These are phyloP conservation scores for Serilophus lunatus DNA, from an alignment of 2,113 vertebrate species.

Conservation along the genomic window DNA sequence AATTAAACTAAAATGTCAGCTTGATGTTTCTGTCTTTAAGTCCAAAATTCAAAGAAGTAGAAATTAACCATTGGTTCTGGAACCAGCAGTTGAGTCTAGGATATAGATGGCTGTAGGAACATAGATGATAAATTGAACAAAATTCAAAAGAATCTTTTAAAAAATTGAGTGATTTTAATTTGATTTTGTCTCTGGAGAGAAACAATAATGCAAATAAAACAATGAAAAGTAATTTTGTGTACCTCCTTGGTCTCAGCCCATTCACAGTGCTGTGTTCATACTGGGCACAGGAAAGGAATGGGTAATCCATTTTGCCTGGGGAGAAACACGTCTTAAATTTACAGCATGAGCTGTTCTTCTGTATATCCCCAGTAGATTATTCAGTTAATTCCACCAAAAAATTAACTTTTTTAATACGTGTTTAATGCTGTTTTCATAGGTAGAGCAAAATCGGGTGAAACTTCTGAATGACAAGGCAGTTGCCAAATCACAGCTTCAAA, in stretches of 20 bases:
- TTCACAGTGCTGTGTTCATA: neutral
- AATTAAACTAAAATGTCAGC: neutral
- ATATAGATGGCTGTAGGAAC: neutral
- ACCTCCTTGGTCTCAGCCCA: neutral
- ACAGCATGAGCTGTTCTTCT: neutral
- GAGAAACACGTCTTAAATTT: neutral
- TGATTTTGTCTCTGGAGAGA: neutral
- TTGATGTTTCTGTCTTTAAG: neutral
- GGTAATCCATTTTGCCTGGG: neutral
- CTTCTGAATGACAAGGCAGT: slow-evolving; percentile 94
- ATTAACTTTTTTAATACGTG: neutral
- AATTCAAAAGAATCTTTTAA: neutral
- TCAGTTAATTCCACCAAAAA: neutral
- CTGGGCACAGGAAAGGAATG: neutral
- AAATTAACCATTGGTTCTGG: neutral
- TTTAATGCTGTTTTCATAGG: slow-evolving; percentile 71
- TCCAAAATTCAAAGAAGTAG: neutral
- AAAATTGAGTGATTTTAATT: neutral
- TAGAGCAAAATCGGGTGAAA: slow-evolving; percentile 94
- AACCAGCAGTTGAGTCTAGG: neutral
- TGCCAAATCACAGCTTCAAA: slow-evolving; percentile 94
- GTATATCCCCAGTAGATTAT: neutral
- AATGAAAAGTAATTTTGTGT: neutral
- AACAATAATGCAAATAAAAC: neutral
- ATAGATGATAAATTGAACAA: neutral